These are phyloP conservation scores for Gavialis gangeticus DNA, from an alignment of 2,113 vertebrate species.

Conservation along the genomic window DNA sequence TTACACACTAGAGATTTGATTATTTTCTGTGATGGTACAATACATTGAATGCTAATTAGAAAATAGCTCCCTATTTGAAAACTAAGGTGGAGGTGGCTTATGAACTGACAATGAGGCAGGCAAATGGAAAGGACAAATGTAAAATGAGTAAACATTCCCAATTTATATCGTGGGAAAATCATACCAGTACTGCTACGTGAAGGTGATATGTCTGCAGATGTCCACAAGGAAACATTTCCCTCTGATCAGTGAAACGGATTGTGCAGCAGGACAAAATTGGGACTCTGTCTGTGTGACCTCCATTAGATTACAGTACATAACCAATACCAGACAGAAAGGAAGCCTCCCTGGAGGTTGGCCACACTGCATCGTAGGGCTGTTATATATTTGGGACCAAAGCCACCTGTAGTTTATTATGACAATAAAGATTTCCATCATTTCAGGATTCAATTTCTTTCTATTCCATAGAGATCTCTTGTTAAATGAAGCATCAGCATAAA, in stretches of 20 bases:
- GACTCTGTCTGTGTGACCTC: conserved; percentile 18
- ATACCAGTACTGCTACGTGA: conserved; percentile 13
- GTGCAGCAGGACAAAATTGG: conserved; percentile 32
- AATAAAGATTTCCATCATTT: neutral
- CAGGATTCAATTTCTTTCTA: conserved; percentile 42
- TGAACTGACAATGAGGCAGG: conserved; percentile 65
- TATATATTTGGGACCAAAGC: conserved; percentile 30
- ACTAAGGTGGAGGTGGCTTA: conserved; percentile 62
- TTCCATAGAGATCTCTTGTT: neutral
- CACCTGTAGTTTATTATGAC: conserved; percentile 5
- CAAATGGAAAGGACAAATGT: conserved; percentile 59
- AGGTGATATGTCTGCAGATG: neutral
- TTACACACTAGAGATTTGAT: conserved; percentile 5
- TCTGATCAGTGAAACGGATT: conserved; percentile 44
- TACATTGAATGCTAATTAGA: conserved; percentile 46
- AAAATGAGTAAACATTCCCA: conserved; percentile 51
- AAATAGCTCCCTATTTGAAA: conserved; percentile 49
- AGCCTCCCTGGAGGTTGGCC: neutral
- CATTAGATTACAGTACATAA: conserved; percentile 19
- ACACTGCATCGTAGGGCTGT: neutral
- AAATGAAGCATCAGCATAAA: conserved; percentile 43
- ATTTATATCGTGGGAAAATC: conserved; percentile 44
- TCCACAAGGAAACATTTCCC: conserved; percentile 9
- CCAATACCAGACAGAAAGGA: neutral
- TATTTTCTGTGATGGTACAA: conserved; percentile 19